phyloP scores from a whole-genome alignment of 1,140 invertebrate genomes.

The Nomia melanderi region DNA sequence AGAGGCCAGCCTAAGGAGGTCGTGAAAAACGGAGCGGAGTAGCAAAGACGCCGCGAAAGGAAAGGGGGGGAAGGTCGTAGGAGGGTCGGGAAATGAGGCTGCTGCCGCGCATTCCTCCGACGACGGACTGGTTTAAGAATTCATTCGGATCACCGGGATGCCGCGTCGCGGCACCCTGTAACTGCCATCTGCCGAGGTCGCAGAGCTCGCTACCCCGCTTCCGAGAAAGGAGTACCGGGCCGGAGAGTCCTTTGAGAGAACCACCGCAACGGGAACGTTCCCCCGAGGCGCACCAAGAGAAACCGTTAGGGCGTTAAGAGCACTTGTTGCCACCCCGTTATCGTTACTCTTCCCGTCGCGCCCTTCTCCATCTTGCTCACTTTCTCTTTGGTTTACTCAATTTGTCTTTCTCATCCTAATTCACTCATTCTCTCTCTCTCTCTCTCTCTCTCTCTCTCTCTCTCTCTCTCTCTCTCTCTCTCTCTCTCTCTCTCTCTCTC shows the following conservation, averaged over 20 bases:
- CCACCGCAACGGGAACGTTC: conserved; percentile 35
- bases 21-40: conserved; percentile 22
- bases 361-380: neutral
- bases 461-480: too few species aligned
- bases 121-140: conserved; percentile 54
- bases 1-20: conserved; percentile 11
- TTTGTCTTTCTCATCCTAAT: too few species aligned
- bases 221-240: conserved; percentile 25
- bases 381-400: neutral
- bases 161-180: conserved; percentile 21
- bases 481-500: too few species aligned
- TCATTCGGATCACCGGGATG: conserved; percentile 49
- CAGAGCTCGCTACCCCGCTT: conserved; percentile 8
- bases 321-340: conserved; percentile 60
- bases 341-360: conserved; percentile 53
- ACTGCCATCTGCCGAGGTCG: conserved; percentile 7
- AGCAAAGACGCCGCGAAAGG: conserved; percentile 24
- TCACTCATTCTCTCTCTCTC: too few species aligned
- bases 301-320: conserved; percentile 56
- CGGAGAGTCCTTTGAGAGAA: conserved; percentile 43
- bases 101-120: conserved; percentile 27
- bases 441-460: too few species aligned
- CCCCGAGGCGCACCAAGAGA: conserved; percentile 35
- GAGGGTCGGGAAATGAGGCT: conserved; percentile 23
- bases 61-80: neutral